Evolutionary conservation across 2,797 vertebrate species (phyloP), one percentile per base, ranked within the genome.

Genomic region (Aulostomus chinensis): DNA sequence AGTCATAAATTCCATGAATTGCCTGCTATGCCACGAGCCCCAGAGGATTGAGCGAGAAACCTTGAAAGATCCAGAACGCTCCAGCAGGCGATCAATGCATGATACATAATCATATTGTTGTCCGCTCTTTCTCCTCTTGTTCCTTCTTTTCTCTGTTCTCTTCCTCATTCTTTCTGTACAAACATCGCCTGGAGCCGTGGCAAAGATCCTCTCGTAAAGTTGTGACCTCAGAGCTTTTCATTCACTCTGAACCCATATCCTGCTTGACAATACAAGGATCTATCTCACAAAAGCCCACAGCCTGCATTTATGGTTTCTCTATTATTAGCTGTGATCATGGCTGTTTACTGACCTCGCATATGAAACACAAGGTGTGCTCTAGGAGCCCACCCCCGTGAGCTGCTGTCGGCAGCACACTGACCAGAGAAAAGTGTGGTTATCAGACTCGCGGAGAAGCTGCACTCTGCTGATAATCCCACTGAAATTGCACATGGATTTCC

Each of bases 401-500:
- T 7, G 49, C 56, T 25, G 43, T 17, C 36, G 53, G 78, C 52
- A 25, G 43, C 33, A 9, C 59, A 73, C 60, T 12, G 70, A 73
- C 62, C 1, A 12, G 45, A 73, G 59, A 47, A 59, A 60, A 66
- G 51, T 14, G 12, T 5, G 56, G 58, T 74, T 83, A 84, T 84
- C 77, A 17, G 67, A 51, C 51, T 53, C 1, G 25, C 16, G 32
- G 64, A 70, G 62, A 67, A 50, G 78, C 80, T 81, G 84, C 70
- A 25, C 64, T 73, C 40, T 50, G 58, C 71, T 84, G 83, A 84
- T 88, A 88, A 88, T 86, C 81, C 83, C 45, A 4, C 55, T 58
- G 77, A 84, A 85, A 86, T 83, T 80, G 69, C 72, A 60, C 76
- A 85, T 85, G 70, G 81, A 87, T 88, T 86, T 88, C 74, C 85